A percentile compares a stretch with the other conserved stretches of the same genome.
phyloP scores from a whole-genome alignment of 2,797 vertebrate genomes.

The Acanthiza pusilla region DNA sequence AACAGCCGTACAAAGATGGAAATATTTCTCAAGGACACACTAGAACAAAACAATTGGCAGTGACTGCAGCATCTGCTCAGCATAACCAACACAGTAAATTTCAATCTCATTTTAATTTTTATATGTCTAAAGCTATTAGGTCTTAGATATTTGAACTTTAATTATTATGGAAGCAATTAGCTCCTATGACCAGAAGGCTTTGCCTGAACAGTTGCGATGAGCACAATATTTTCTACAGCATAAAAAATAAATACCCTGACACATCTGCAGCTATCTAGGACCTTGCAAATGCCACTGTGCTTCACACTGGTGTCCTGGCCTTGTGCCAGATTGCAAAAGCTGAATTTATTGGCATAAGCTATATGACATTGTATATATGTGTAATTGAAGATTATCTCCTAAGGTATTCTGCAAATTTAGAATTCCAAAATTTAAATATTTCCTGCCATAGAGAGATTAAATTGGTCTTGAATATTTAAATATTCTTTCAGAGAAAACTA shows the following conservation, averaged over 20 bases:
- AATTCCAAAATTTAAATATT: not conserved
- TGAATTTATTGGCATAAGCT: not conserved
- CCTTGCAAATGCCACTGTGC: not conserved
- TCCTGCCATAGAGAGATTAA: not conserved
- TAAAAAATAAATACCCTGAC: not conserved
- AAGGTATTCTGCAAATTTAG: not conserved
- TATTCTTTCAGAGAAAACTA: not conserved
- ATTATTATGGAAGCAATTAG: not conserved
- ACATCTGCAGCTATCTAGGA: not conserved
- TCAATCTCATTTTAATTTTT: conserved; percentile 25
- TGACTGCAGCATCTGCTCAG: conserved; percentile 20
- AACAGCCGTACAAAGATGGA: not conserved
- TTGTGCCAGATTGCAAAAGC: not conserved
- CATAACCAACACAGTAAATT: conserved; percentile 18
- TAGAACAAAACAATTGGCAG: not conserved
- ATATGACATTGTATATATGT: not conserved
- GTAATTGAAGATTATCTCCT: not conserved
- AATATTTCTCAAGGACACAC: conserved; percentile 49
- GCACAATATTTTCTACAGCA: not conserved
- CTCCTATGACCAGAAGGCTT: not conserved
- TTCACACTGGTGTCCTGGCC: not conserved
- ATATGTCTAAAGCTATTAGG: conserved; percentile 36
- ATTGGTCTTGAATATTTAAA: not conserved
- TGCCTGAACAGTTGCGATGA: not conserved
- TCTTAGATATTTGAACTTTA: conserved; percentile 11